Evolutionary conservation across 2,888 invertebrate genomes (phyloP).

Genomic region (Polydrusus cervinus): DNA sequence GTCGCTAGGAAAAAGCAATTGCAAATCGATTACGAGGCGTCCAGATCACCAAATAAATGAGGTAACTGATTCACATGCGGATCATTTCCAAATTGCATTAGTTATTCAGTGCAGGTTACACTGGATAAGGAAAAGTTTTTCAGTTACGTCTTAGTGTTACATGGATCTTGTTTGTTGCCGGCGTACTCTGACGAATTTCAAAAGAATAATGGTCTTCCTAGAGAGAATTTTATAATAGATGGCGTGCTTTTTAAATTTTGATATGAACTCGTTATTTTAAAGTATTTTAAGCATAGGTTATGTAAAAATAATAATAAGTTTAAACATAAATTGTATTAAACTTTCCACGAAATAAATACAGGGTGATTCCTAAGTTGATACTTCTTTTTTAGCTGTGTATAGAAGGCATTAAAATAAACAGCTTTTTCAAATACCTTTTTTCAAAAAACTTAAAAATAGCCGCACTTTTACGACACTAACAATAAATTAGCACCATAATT

Average conservation of each 20-base stretch:
- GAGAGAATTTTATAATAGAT: conserved; percentile 26
- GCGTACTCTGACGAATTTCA: conserved; percentile 28
- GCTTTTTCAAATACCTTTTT: no score
- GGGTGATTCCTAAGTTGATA: no score
- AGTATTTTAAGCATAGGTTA: background rate
- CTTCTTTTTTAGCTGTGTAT: no score
- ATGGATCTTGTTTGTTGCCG: conserved; percentile 51
- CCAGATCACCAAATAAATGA: conserved; percentile 51
- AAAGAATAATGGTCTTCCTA: conserved; percentile 31
- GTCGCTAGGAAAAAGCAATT: conserved; percentile 25
- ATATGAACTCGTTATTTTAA: background rate
- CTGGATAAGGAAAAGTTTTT: conserved; percentile 55
- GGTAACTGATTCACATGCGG: conserved; percentile 48
- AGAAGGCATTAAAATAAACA: no score
- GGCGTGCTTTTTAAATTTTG: conserved; percentile 11
- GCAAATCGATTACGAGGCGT: conserved; percentile 41
- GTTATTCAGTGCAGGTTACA: conserved; percentile 51
- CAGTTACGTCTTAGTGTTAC: conserved; percentile 52
- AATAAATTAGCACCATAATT: no score
- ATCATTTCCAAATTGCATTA: conserved; percentile 52
- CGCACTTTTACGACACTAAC: no score
- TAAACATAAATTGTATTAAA: background rate
- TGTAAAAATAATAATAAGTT: background rate
- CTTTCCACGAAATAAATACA: no score
- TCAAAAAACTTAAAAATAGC: no score